Evolutionary conservation across 2,113 vertebrate genomes (phyloP).

Genomic region (Macrotus californicus): DNA sequence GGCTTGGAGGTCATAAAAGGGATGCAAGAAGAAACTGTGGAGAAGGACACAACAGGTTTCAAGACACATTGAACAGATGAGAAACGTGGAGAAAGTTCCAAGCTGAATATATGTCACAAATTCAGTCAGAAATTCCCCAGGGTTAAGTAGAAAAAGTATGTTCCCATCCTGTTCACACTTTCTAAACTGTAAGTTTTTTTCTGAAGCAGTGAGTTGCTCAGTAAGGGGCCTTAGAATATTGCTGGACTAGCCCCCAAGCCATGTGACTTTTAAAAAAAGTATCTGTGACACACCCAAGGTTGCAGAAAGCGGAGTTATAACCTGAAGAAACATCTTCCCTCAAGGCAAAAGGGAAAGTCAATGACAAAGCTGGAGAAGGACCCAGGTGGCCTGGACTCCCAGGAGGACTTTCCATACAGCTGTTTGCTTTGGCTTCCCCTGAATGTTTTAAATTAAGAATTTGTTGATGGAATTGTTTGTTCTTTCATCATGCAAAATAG

Average conservation of each 20-base stretch:
- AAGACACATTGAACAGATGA: neutral
- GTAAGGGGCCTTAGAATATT: neutral
- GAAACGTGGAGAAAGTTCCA: neutral
- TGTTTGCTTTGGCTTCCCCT: neutral
- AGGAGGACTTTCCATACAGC: neutral
- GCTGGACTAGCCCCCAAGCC: neutral
- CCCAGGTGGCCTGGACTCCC: neutral
- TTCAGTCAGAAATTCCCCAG: neutral
- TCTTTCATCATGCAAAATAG: neutral
- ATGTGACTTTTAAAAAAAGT: neutral
- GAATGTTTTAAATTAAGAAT: slow-evolving; percentile 18
- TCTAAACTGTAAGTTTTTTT: neutral
- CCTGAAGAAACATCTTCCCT: neutral
- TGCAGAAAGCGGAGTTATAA: neutral
- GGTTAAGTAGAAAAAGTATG: neutral
- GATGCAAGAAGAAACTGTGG: neutral
- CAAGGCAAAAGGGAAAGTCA: neutral
- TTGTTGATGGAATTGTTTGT: neutral
- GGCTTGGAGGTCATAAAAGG: neutral
- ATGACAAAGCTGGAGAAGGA: neutral
- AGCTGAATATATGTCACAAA: neutral
- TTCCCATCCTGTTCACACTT: neutral
- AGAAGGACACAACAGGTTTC: neutral
- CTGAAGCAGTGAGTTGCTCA: neutral
- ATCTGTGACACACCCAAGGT: neutral